A percentile compares a stretch with the other conserved stretches of the same genome.
Evolutionary conservation across 2,888 invertebrate genomes (phyloP).

Genomic region (Acrobasis consociella): DNA sequence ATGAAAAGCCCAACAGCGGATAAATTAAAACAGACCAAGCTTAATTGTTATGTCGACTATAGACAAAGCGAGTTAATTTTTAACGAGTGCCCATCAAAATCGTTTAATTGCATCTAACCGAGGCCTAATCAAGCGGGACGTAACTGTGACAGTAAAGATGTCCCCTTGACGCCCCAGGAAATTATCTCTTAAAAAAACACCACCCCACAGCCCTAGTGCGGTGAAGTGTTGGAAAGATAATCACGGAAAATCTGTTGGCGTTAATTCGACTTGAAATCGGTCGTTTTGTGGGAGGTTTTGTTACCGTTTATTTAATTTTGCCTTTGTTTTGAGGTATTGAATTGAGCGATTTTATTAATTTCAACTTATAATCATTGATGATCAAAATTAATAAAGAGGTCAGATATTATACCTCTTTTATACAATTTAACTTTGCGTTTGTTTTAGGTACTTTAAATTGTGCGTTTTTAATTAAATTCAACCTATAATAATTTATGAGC

Average conservation of each 20-base stretch:
- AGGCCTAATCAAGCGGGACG: constrained; percentile 61
- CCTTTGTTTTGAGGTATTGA: constrained; percentile 2
- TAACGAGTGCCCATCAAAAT: constrained; percentile 69
- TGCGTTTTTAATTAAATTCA: no score
- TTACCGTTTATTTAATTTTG: not conserved
- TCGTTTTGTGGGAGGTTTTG: constrained; percentile 36
- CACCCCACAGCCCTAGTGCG: constrained; percentile 34
- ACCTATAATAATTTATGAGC: no score
- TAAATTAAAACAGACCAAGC: constrained; percentile 26
- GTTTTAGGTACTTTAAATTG: no score
- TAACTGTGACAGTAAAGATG: constrained; percentile 55
- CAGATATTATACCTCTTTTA: no score
- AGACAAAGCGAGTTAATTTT: constrained; percentile 68
- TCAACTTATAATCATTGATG: no score
- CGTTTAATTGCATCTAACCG: constrained; percentile 70
- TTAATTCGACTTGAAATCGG: constrained; percentile 43
- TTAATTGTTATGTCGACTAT: constrained; percentile 38
- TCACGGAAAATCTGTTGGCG: constrained; percentile 44
- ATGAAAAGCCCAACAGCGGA: constrained; percentile 23
- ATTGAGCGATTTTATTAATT: not conserved
- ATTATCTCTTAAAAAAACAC: constrained; percentile 57
- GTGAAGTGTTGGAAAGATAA: constrained; percentile 37
- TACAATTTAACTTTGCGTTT: no score
- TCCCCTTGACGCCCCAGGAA: constrained; percentile 51
- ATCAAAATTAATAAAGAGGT: no score